Base-by-base conservation (phyloP, 2,888 invertebrate species). In the Heliconius hortense region DNA sequence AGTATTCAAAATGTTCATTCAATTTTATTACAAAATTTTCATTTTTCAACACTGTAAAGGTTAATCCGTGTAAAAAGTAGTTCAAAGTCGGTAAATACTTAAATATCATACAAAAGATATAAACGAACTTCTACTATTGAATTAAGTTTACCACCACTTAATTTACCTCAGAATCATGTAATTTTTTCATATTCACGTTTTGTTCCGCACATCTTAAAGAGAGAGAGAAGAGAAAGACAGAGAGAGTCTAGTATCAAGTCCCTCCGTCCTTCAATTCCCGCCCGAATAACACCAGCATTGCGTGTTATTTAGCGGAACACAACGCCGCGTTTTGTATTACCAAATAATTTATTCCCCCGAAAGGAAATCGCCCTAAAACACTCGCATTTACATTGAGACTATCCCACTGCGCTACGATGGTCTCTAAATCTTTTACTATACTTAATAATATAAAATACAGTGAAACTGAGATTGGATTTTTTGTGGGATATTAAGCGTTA, bases 401-500 rank as follows among this genome's bases (percentile, higher is more conserved):
- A 15, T 43, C 7, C 43, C 43, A 24, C 15, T 26, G 24, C 63
- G 63, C 31, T 31, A 63, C 21, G 21, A 0, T 24, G 11, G n/a
- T 10, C 59, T 59, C n/a, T 24, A 60, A 60, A 13, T 60, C 15
- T 60, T 60, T 26, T 24, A 59, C 59, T 59, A 26, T 24, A 15
- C 15, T 53, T 5, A n/a, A 28, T 63, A 35, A 11, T 64, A 24
- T 24, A 24, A 39, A 64, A 39, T 24, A 64, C 35, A 43, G 39
- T 11, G 8, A 24, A 24, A 18, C 18, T 15, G 39, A 71, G 71
- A 71, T 71, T 60, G 69, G 18, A 60, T 60, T 71, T 60, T 71
- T 71, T 71, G 39, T 35, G 2, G 10, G 76, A 77, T 79, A 69
- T 73, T 72, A 74, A 80, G 78, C 76, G 76, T 77, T 81, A 80